These are phyloP conservation scores for Aphrocallistes beatrix DNA, from an alignment of 37 sponge, comb jelly and placozoan species.

Conservation along the genomic window DNA sequence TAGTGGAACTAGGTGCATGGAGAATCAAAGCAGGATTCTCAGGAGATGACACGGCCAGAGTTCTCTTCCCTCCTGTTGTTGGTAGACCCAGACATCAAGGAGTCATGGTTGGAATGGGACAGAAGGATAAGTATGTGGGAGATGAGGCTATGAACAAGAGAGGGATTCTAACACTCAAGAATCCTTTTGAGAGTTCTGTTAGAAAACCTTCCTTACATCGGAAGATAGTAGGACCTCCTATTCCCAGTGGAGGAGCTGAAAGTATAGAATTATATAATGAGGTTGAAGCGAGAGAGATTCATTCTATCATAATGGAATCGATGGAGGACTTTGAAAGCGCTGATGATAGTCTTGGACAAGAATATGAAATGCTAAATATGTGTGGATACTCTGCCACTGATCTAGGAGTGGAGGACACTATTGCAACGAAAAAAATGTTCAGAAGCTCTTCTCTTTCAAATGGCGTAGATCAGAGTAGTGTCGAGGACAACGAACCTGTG, in stretches of 20 bases:
- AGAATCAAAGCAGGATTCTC: neutral
- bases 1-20: neutral
- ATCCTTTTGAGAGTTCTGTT: conserved; percentile 54
- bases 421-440: too few species aligned
- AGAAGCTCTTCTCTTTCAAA: neutral
- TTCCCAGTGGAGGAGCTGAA: too few species aligned
- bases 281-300: neutral
- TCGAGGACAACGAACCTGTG: too few species aligned
- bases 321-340: too few species aligned
- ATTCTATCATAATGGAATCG: too few species aligned
- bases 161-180: conserved; percentile 77
- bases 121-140: conserved; percentile 86
- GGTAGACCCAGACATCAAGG: conserved; percentile 41
- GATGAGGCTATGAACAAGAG: conserved; percentile 82
- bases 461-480: neutral
- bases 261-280: neutral
- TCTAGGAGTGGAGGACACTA: neutral
- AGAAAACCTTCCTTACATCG: neutral
- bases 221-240: too few species aligned
- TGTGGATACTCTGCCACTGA: neutral
- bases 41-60: neutral
- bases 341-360: too few species aligned
- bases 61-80: neutral
- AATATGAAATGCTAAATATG: neutral
- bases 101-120: conserved; percentile 97